Evolutionary conservation across 2,888 invertebrate species (phyloP).

Genomic region (Hyalella azteca): DNA sequence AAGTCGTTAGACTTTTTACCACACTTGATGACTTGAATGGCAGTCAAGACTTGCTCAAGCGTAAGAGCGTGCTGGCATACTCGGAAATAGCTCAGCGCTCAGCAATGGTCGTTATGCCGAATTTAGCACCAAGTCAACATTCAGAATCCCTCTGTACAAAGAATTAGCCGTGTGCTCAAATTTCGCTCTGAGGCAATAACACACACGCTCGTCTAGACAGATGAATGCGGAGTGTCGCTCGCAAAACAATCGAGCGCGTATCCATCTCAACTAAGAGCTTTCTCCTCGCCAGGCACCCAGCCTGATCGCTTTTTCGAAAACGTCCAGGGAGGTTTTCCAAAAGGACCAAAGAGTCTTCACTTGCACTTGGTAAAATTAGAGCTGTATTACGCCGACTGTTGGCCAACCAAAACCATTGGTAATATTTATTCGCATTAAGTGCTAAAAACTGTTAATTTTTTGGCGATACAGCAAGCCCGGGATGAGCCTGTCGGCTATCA

Average conservation of each 20-base stretch:
- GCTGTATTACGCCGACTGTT: no score
- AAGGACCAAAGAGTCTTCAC: no score
- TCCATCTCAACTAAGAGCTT: constrained; percentile 3
- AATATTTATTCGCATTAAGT: no score
- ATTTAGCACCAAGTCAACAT: neutral
- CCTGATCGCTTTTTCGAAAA: no score
- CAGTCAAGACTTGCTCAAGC: constrained; percentile 19
- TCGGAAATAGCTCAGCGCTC: neutral
- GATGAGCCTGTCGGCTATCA: no score
- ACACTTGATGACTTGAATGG: constrained; percentile 28
- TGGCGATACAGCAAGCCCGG: no score
- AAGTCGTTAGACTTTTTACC: neutral
- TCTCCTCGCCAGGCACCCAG: no score
- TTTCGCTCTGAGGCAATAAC: neutral
- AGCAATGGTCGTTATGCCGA: neutral
- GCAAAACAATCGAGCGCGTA: neutral
- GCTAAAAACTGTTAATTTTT: no score
- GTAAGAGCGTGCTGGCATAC: neutral
- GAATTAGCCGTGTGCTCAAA: neutral
- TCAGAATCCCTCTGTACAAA: neutral
- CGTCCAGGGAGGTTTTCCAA: no score
- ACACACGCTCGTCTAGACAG: neutral
- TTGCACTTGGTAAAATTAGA: no score
- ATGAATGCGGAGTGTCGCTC: neutral
- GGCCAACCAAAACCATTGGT: no score